Evolutionary conservation across 1,140 invertebrate species (phyloP), one percentile per base, ranked within the genome.

Genomic region (Drosophila gunungcola): DNA sequence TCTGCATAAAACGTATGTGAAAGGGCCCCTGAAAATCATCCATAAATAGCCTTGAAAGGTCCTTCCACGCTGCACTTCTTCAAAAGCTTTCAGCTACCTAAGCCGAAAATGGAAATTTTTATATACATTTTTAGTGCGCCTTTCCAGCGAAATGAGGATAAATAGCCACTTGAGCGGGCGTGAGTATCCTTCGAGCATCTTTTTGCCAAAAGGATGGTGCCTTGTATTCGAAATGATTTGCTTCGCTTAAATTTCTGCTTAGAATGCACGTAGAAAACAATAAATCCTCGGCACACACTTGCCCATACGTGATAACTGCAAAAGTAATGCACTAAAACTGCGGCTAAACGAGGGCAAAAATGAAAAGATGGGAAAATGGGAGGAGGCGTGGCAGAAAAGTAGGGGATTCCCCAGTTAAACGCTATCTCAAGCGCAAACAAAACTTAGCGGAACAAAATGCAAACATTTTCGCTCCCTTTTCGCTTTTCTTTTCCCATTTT

Each of bases 341-440:
- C 32, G 43, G 63, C 61, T 29, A 64, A 69, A 16, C 32, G 48
- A 51, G 51, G 29, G 6, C 41, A 32, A 46, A 65, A 29, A 51
- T 36, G 56, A 43, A 78, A 36, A 39, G 12, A 16, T 11, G 6
- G 36, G 16, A 21, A 21, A 21, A 21, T 21, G 16, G 16, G 16
- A 21, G 16, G 16, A 1, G 16, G 16, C 16, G 12, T 29, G 12
- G 25, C 2, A 10, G 16, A 46, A 2, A 29, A 16, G 5, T 7
- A 5, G 27, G 58, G 58, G 36, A 58, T 13, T 58, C 27, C 60
- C 53, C 53, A 51, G 16, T 56, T 45, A 42, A 12, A 2, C 55
- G 61, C 80, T 85, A 86, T 85, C 81, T 85, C 41, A 42, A 74
- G 52, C 51, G 78, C 74, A 85, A 86, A 86, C 78, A 86, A 86